Evolutionary conservation across 2,888 invertebrate genomes (phyloP).

Genomic region (Protodeltote pygarga): DNA sequence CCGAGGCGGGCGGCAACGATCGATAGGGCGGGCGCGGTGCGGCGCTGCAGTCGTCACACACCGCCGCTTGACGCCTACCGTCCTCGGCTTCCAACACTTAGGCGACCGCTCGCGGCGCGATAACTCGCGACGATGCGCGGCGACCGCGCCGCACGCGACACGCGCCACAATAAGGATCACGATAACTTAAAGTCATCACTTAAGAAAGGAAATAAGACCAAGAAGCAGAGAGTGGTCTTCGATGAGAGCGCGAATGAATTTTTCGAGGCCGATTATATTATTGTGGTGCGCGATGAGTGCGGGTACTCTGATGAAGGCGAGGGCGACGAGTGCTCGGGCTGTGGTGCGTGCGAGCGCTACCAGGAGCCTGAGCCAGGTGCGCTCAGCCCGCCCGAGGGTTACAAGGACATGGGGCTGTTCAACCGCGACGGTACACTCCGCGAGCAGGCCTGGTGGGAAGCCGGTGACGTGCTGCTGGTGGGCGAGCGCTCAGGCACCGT

Average conservation of each 20-base stretch:
- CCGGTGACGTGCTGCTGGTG: conserved; percentile 86
- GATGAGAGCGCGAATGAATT: conserved; percentile 96
- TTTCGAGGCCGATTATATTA: conserved; percentile 97
- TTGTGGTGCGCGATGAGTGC: conserved; percentile 95
- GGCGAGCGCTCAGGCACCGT: conserved; percentile 87
- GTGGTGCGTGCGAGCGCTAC: conserved; percentile 84
- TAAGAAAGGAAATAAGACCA: conserved; percentile 91
- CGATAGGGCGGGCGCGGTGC: conserved; percentile 77
- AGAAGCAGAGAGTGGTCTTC: conserved; percentile 94
- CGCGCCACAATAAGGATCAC: conserved; percentile 88
- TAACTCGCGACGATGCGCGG: conserved; percentile 83
- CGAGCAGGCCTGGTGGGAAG: conserved; percentile 87
- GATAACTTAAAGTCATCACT: conserved; percentile 91
- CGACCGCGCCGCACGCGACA: conserved; percentile 82
- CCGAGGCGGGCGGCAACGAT: conserved; percentile 65
- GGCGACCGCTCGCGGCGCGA: conserved; percentile 70
- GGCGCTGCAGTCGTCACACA: conserved; percentile 75
- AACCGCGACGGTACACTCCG: conserved; percentile 86
- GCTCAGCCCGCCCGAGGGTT: conserved; percentile 96
- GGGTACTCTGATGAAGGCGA: conserved; percentile 93
- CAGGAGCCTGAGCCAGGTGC: conserved; percentile 94
- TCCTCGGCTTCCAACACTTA: conserved; percentile 56
- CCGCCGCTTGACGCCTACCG: conserved; percentile 48
- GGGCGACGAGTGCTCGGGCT: conserved; percentile 90
- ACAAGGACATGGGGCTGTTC: conserved; percentile 93